Conservation (phyloP, 1,140 invertebrate species). For the Trypoxylus dichotomus region DNA sequence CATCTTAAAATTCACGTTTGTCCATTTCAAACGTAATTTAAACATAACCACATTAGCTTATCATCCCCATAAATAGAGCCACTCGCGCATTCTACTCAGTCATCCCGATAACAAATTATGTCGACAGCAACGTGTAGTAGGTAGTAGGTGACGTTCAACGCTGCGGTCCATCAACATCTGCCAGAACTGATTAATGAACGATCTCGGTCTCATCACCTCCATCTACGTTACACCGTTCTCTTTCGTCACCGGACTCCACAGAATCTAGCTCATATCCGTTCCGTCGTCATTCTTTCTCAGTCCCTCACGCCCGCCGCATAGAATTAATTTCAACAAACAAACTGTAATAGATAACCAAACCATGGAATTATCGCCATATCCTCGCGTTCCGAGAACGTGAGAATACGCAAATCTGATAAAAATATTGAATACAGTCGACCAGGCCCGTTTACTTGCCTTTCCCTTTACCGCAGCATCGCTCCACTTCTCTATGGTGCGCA, state of each 20-base stretch:
- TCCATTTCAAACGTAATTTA: not conserved
- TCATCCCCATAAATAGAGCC: not conserved
- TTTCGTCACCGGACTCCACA: not conserved
- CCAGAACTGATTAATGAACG: constrained; percentile 32
- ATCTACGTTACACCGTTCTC: not conserved
- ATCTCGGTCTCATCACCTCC: constrained; percentile 15
- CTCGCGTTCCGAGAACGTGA: constrained; percentile 47
- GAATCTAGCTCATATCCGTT: constrained; percentile 43
- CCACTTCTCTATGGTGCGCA: constrained; percentile 18
- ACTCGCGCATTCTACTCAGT: not conserved
- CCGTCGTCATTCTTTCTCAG: not conserved
- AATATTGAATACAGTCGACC: constrained; percentile 45
- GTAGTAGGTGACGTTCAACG: not conserved
- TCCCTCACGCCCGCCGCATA: constrained; percentile 34
- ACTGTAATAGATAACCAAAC: constrained; percentile 44
- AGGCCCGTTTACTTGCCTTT: constrained; percentile 34
- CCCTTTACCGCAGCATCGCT: constrained; percentile 13
- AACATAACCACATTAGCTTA: not conserved
- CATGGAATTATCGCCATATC: constrained; percentile 42
- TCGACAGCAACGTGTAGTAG: constrained; percentile 1
- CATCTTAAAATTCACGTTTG: not conserved
- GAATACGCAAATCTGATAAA: constrained; percentile 51
- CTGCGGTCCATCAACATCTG: constrained; percentile 42
- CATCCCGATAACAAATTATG: constrained; percentile 22
- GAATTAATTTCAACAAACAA: constrained; percentile 50